Base-by-base conservation (phyloP, 2,113 vertebrate species). In the Bubo bubo region DNA sequence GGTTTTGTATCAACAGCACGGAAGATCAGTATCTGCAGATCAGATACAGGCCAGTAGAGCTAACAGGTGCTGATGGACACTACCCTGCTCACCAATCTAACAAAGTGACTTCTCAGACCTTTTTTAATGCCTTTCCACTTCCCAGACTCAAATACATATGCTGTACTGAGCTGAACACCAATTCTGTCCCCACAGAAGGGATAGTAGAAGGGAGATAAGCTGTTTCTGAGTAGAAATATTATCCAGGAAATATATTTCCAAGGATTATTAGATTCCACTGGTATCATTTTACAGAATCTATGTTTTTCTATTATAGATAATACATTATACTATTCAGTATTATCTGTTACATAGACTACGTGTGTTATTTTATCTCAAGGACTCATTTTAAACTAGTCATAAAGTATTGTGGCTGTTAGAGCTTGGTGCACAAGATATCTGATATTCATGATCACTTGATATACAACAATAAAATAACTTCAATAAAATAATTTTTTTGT, bases 281-380 rank as follows among this genome's bases (percentile, higher is more conserved):
- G 77, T 87, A 91, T 94, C 27, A 79, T 64, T 95, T 95, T 52
- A 83, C 16, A 90, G 79, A 84, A 90, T 83, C 90, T 95, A 67
- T 89, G 76, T 67, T 92, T 86, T 95, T 79, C 60, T 79, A 39
- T 80, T 86, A 67, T 2, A 88, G 79, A 53, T 85, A 96, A 89
- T 87, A 90, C 8, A 86, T 88, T 62, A 80, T 14, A 49, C 43
- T 47, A 63, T 43, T 63, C 80, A 35, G 24, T 35, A 87, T 89
- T 96, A 95, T 93, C 86, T 81, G 32, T 58, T 93, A 60, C 27
- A 79, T 52, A 80, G 82, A 71, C 59, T 63, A 75, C 47, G 71
- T 32, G 68, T 93, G 83, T 91, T 97, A 74, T 63, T 93, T 95
- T 90, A 92, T 91, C 95, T 89, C 76, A 86, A 81, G 56, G 73